These are phyloP conservation scores for Molossus molossus DNA, from an alignment of 2,797 vertebrate genomes.

Conservation along the genomic window DNA sequence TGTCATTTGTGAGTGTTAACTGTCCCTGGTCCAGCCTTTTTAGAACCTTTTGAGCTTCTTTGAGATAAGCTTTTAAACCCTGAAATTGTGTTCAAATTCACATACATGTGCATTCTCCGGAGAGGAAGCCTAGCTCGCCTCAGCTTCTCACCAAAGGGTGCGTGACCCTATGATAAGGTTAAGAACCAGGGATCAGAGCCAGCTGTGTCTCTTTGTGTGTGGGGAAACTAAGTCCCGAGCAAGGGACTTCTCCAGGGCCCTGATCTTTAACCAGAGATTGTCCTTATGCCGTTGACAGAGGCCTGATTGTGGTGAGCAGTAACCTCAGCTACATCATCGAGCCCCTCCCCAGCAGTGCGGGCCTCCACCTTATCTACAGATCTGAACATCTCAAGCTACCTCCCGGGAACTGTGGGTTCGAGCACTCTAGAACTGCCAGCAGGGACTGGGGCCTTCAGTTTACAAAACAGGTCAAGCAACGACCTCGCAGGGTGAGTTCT, in stretches of 20 bases:
- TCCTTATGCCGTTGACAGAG: conserved; percentile 91
- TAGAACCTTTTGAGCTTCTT: neutral
- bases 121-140: neutral
- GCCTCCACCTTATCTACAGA: conserved; percentile 94
- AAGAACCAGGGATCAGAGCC: conserved; percentile 7
- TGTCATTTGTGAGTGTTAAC: neutral
- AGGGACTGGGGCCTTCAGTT: conserved; percentile 85
- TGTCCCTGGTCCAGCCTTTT: neutral
- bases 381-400: conserved; percentile 91
- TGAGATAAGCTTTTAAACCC: neutral
- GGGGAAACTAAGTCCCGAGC: neutral
- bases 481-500: conserved; percentile 88
- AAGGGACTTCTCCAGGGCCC: neutral
- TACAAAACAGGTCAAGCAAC: conserved; percentile 80
- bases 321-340: conserved; percentile 96
- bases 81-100: neutral
- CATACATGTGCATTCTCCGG: neutral
- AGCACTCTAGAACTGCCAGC: conserved; percentile 70
- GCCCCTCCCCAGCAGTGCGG: conserved; percentile 89
- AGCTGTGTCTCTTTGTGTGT: neutral
- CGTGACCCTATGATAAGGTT: neutral
- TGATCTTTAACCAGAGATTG: conserved; percentile 59
- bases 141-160: neutral
- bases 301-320: conserved; percentile 93
- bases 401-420: conserved; percentile 91